Conservation (phyloP, 2,113 vertebrate species). For the Pionites leucogaster region DNA sequence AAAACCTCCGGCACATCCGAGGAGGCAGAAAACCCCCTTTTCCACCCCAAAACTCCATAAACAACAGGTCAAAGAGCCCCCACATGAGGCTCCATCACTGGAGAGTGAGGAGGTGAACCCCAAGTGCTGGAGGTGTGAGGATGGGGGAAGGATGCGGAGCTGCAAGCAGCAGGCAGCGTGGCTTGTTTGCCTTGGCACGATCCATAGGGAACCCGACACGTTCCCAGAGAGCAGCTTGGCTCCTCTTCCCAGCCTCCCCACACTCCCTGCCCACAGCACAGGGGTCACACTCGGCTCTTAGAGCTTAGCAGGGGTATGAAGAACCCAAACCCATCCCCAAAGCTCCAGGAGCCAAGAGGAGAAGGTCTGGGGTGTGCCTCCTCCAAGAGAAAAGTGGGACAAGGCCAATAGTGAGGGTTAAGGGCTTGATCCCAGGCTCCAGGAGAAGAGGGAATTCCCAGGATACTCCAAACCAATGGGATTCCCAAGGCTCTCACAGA, state of each 20-base stretch:
- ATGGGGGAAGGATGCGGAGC: neutral
- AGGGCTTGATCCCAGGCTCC: neutral
- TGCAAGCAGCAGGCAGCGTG: neutral
- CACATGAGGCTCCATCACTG: neutral
- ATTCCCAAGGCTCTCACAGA: neutral
- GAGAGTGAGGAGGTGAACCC: neutral
- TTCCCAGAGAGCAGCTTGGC: neutral
- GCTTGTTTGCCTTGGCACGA: neutral
- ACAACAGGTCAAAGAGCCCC: fast-evolving
- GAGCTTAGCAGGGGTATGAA: neutral
- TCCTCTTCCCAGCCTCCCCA: neutral
- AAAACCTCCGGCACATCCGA: neutral
- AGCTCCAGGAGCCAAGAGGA: neutral
- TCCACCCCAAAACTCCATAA: fast-evolving
- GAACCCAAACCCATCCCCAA: neutral
- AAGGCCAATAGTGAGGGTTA: neutral
- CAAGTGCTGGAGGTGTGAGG: neutral
- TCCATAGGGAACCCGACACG: neutral
- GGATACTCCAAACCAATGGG: neutral
- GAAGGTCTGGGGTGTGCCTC: neutral
- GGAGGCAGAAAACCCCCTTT: fast-evolving
- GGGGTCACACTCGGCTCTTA: neutral
- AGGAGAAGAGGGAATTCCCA: neutral
- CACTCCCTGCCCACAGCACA: neutral
- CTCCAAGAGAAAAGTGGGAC: neutral